phyloP scores from a whole-genome alignment of 2,888 invertebrate species.

The Troides oblongomaculatus region DNA sequence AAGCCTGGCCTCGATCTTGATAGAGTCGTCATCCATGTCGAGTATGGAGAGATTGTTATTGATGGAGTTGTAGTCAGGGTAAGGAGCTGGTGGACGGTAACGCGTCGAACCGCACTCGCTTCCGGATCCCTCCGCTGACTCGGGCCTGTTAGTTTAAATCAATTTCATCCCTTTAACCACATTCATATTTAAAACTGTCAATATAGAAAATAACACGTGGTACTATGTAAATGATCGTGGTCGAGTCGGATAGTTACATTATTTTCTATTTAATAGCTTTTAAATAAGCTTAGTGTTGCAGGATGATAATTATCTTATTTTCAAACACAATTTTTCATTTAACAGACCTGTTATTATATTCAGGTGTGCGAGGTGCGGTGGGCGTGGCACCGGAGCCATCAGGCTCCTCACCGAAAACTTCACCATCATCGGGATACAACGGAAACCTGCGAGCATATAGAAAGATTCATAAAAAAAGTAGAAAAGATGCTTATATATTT shows the following conservation, averaged over 20 bases:
- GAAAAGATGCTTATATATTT: no score
- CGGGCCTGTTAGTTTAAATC: constrained; percentile 26
- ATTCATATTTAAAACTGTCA: no score
- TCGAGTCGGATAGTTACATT: no score
- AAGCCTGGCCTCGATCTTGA: constrained; percentile 66
- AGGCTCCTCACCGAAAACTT: constrained; percentile 53
- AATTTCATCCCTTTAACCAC: no score
- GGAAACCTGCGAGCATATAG: constrained; percentile 56
- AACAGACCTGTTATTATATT: constrained; percentile 53
- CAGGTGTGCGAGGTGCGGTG: constrained; percentile 84
- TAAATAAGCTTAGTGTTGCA: no score
- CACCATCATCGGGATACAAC: constrained; percentile 68
- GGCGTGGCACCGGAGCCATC: constrained; percentile 81
- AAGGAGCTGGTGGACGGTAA: constrained; percentile 33
- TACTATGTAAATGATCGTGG: no score
- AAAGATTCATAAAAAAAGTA: not conserved
- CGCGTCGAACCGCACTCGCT: constrained; percentile 36
- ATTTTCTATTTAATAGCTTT: no score
- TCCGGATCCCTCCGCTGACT: constrained; percentile 38
- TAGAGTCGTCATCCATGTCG: constrained; percentile 74
- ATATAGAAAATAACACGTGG: no score
- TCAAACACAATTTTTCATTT: not conserved
- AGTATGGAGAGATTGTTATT: constrained; percentile 72
- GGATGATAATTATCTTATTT: no score
- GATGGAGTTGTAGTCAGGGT: constrained; percentile 60